These are phyloP conservation scores for Recurvirostra avosetta DNA, from an alignment of 2,113 vertebrate species.

Conservation along the genomic window DNA sequence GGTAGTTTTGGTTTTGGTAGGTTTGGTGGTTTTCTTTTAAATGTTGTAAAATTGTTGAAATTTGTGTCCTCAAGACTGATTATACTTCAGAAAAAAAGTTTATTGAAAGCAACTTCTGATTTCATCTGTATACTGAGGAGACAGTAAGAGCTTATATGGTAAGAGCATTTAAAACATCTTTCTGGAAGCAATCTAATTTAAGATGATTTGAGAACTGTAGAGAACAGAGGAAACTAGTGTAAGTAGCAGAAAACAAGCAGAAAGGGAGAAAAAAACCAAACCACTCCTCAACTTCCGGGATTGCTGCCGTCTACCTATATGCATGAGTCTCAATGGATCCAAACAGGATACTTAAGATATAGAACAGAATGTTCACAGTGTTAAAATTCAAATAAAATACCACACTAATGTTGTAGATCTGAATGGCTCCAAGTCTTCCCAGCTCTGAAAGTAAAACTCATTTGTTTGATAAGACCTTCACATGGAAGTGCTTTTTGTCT, in stretches of 20 bases:
- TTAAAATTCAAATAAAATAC: not conserved
- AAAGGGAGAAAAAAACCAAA: not conserved
- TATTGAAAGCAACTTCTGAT: not conserved
- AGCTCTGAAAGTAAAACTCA: not conserved
- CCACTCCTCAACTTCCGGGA: not conserved
- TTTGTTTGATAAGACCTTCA: not conserved
- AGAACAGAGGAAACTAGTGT: not conserved
- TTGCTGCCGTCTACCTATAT: not conserved
- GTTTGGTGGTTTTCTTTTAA: not conserved
- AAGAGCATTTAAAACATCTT: not conserved
- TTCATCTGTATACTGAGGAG: not conserved
- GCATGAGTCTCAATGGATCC: not conserved
- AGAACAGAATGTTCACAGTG: not conserved
- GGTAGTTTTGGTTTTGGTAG: too few relatives aligned
- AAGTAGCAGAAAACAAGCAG: not conserved
- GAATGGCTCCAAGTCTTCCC: not conserved
- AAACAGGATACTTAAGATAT: not conserved
- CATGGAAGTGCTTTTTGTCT: not conserved
- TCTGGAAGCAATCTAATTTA: not conserved
- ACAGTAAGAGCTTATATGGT: too few relatives aligned
- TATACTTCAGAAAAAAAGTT: not conserved
- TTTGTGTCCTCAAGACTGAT: not conserved
- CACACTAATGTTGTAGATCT: rapidly evolving
- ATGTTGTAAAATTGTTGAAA: not conserved
- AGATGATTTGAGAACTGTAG: not conserved